Evolutionary conservation across 2,888 invertebrate species (phyloP), one percentile per base, ranked within the genome.

Genomic region (Pyralis farinalis): DNA sequence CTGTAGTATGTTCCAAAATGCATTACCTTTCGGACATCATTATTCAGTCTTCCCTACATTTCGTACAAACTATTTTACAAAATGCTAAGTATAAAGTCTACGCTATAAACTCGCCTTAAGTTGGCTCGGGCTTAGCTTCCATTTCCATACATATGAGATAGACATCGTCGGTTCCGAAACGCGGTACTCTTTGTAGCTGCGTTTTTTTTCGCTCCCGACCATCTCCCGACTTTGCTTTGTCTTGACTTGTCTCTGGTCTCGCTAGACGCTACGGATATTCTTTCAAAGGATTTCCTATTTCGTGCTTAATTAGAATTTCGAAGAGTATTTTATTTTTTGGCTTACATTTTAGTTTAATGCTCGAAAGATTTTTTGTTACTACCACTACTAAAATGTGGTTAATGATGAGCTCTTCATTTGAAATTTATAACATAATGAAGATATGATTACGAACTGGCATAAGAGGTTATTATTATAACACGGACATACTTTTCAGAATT

Each of bases 71-170:
- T n/a, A n/a, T n/a, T n/a, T n/a, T n/a, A n/a, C 27, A 27, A n/a
- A 27, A n/a, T 27, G 7, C 1, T n/a, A 27, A 27, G 7, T 4
- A 27, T 27, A 31, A 25, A 31, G 25, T 12, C n/a, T 16, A 5
- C 31, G 16, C 1, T 34, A 31, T 43, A 28, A 34, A 40, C 37
- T 25, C 29, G 9, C 32, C 51, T 42, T 45, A 36, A 20, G 47
- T 38, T 53, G 42, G 43, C 45, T 51, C 16, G 16, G 16, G 66
- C 70, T 71, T 63, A 72, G 59, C 59, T 59, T 63, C 71, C 58
- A 82, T 83, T 83, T 80, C 81, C 82, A 83, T 84, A 81, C 84
- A 84, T 83, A 84, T 80, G 81, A 84, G 83, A 62, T 63, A 76
- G 73, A 69, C 70, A 59, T 50, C 56, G 63, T 55, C 55, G 55